phyloP scores from a whole-genome alignment of 2,888 invertebrate species.

The Rhopalosiphum nymphaeae region DNA sequence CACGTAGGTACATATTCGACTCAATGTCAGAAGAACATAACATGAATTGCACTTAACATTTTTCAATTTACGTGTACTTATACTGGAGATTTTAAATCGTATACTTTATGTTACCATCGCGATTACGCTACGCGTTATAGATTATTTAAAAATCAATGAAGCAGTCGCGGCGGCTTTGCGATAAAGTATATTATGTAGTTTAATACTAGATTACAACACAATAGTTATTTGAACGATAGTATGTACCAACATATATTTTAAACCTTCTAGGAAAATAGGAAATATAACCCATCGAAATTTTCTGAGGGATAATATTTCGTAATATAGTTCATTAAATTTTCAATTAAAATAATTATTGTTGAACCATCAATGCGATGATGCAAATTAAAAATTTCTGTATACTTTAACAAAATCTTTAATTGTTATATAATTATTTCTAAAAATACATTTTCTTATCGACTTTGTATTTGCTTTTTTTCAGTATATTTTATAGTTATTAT shows the following conservation, averaged over 20 bases:
- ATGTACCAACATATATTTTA: not conserved
- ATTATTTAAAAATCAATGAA: conserved; percentile 5
- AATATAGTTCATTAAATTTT: not conserved
- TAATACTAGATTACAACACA: not conserved
- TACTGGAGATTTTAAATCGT: not conserved
- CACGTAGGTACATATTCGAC: not conserved
- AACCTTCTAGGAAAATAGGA: not conserved
- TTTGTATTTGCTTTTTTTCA: no score
- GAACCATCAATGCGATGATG: not conserved
- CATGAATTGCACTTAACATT: not conserved
- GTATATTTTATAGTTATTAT: no score
- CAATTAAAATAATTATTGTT: not conserved
- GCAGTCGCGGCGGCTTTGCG: not conserved
- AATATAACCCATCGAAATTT: not conserved
- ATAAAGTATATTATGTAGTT: not conserved
- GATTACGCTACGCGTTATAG: not conserved
- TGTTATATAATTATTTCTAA: not conserved
- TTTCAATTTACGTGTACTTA: not conserved
- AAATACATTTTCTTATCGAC: not conserved
- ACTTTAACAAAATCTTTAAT: not conserved
- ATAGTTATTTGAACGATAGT: not conserved
- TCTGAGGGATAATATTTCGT: not conserved
- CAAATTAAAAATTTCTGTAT: not conserved
- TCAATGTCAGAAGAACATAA: not conserved
- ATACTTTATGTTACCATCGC: not conserved